Evolutionary conservation across 2,888 invertebrate genomes (phyloP).

Genomic region (Carterocephalus palaemon): DNA sequence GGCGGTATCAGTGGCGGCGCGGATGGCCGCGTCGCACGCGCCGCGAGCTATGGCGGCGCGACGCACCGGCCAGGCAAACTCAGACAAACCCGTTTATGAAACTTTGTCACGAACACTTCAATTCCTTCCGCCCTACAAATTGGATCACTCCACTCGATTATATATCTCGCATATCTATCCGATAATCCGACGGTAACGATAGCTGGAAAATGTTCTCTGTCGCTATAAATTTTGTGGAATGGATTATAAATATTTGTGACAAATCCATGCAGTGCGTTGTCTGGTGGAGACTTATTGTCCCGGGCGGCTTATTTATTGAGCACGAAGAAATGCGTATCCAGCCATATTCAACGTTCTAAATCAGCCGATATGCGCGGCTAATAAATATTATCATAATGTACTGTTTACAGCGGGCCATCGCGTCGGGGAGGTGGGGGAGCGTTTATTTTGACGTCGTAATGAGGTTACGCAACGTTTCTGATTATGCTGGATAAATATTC

Average conservation of each 20-base stretch:
- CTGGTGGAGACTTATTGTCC: constrained; percentile 11
- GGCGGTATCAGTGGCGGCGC: constrained; percentile 8
- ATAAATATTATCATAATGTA: constrained; percentile 24
- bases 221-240: constrained; percentile 10
- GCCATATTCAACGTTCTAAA: constrained; percentile 16
- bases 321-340: constrained; percentile 8
- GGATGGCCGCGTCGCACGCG: constrained; percentile 10
- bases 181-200: no score
- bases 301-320: constrained; percentile 11
- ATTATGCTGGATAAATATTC: constrained; percentile 24
- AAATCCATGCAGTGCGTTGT: constrained; percentile 11
- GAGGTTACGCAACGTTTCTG: constrained; percentile 17
- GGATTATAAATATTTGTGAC: constrained; percentile 20
- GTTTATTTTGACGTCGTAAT: constrained; percentile 22
- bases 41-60: constrained; percentile 8
- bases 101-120: constrained; percentile 15
- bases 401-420: constrained; percentile 19
- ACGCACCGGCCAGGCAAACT: constrained; percentile 4
- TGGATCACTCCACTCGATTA: background rate
- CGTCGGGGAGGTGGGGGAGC: no score
- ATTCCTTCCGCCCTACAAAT: background rate
- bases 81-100: constrained; percentile 12
- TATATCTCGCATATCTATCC: background rate
- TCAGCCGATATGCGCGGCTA: constrained; percentile 18
- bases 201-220: background rate